Evolutionary conservation across 2,797 vertebrate species (phyloP).

Genomic region (Sciurus carolinensis): DNA sequence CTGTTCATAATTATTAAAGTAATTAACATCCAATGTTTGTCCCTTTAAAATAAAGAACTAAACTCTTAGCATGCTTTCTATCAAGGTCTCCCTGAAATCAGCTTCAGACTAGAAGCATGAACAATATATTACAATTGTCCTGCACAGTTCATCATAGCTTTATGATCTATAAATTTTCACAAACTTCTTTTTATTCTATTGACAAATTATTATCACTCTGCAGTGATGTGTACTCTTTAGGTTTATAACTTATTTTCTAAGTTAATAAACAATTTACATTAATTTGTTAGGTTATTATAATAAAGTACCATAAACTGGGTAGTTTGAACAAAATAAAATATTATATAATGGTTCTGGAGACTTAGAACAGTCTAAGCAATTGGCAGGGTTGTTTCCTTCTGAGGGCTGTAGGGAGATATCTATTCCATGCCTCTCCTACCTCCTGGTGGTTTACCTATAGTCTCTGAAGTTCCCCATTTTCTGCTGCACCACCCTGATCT

Average conservation of each 20-base stretch:
- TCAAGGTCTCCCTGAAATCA: slow-evolving; percentile 15
- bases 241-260: slow-evolving; percentile 25
- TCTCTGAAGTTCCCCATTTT: neutral
- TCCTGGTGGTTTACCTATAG: neutral
- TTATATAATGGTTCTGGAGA: neutral
- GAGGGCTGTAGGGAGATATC: neutral
- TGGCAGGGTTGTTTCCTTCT: neutral
- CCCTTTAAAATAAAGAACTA: slow-evolving; percentile 20
- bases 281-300: neutral
- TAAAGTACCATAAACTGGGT: neutral
- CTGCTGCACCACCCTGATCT: neutral
- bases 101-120: neutral
- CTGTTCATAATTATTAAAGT: neutral
- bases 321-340: neutral
- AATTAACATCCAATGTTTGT: slow-evolving; percentile 1
- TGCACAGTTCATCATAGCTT: slow-evolving; percentile 22
- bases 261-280: neutral
- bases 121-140: neutral
- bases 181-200: neutral
- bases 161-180: neutral
- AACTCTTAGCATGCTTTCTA: neutral
- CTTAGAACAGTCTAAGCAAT: neutral
- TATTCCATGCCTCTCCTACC: neutral
- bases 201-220: neutral
- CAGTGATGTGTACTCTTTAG: neutral